phyloP scores from a whole-genome alignment of 2,888 invertebrate species.

The Protophormia terraenovae region DNA sequence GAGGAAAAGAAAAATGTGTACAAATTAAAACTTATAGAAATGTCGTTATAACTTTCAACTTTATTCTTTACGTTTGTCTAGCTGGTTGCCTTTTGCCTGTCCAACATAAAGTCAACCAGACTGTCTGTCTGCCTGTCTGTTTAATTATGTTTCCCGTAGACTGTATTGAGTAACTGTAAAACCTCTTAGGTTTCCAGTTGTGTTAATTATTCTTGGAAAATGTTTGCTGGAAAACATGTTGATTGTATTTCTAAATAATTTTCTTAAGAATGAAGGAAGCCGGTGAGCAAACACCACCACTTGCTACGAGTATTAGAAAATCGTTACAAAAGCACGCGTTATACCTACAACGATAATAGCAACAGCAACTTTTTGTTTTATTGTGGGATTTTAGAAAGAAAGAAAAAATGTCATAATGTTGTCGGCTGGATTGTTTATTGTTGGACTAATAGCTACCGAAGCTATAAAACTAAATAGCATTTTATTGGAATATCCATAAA shows the following conservation, averaged over 20 bases:
- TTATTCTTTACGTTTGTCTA: neutral
- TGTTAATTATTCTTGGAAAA: slow-evolving; percentile 45
- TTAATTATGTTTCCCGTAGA: neutral
- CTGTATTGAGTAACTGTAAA: slow-evolving; percentile 38
- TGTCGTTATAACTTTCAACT: slow-evolving; percentile 39
- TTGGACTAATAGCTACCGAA: neutral
- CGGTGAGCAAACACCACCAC: too few species aligned
- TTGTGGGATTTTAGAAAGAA: neutral
- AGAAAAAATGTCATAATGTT: neutral
- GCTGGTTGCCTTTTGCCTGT: neutral
- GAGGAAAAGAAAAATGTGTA: neutral
- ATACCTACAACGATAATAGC: neutral
- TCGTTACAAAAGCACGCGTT: slow-evolving; percentile 22
- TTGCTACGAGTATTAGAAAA: too few species aligned
- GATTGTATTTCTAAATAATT: slow-evolving; percentile 28
- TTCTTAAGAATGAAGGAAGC: slow-evolving; percentile 12
- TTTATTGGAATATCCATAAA: neutral
- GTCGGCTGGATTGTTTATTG: neutral
- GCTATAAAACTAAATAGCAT: neutral
- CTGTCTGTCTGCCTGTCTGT: neutral
- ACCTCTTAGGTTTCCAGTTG: slow-evolving; percentile 28
- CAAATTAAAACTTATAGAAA: neutral
- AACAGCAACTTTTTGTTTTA: neutral
- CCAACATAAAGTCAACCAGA: neutral
- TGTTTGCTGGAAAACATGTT: slow-evolving; percentile 38